Percentiles rank a stretch among this genome's conserved stretches.
Conservation (phyloP, 2,888 invertebrate genomes). For the Thera obeliscata region DNA sequence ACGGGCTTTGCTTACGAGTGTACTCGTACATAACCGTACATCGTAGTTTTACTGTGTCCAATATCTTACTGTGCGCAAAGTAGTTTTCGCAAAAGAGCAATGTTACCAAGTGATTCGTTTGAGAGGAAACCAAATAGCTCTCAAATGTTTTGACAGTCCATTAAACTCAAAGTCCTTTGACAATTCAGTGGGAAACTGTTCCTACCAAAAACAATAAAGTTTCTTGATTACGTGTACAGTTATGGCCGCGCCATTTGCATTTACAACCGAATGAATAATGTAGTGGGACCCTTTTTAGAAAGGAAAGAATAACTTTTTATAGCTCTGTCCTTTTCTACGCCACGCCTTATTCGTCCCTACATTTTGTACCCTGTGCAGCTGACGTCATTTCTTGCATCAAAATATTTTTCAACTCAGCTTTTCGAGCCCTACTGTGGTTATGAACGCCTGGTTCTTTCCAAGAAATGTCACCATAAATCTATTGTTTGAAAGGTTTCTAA, state of each 20-base stretch:
- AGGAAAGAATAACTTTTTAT: constrained; percentile 26
- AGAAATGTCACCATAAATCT: constrained; percentile 41
- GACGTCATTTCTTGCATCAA: constrained; percentile 7
- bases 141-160: constrained; percentile 30
- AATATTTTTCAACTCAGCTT: background rate
- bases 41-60: background rate
- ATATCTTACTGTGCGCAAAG: background rate
- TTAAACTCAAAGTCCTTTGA: constrained; percentile 30
- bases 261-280: constrained; percentile 67
- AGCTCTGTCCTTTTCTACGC: constrained; percentile 41
- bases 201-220: constrained; percentile 55
- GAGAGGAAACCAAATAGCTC: constrained; percentile 16
- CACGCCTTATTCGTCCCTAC: constrained; percentile 36
- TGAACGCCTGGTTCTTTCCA: constrained; percentile 37
- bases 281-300: constrained; percentile 52
- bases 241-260: constrained; percentile 60
- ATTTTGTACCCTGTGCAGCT: constrained; percentile 19
- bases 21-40: background rate
- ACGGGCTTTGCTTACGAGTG: too few relatives aligned
- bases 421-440: constrained; percentile 26
- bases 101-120: constrained; percentile 10
- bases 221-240: constrained; percentile 58
- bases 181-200: constrained; percentile 30
- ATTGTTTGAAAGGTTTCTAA: constrained; percentile 32
- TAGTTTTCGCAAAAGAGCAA: background rate